Conservation (phyloP, 1,140 invertebrate species). For the Megalopta genalis region DNA sequence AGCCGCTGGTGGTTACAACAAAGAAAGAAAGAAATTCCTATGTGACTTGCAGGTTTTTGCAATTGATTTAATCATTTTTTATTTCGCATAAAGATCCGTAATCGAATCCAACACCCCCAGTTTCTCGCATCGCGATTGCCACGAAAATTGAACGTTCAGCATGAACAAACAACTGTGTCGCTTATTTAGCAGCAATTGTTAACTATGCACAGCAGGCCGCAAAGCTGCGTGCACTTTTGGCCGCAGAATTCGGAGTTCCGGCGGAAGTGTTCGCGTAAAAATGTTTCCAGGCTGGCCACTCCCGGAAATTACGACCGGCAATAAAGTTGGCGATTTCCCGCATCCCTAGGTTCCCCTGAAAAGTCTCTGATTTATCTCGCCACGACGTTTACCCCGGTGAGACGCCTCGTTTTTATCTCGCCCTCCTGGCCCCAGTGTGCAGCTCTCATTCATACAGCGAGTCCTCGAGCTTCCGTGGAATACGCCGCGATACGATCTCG, state of each 20-base stretch:
- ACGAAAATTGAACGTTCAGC: too few species aligned
- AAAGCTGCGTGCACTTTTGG: too few species aligned
- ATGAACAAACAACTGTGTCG: too few species aligned
- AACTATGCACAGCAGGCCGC: too few species aligned
- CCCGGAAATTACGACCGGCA: conserved; percentile 18
- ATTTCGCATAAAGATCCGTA: too few species aligned
- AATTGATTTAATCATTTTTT: too few species aligned
- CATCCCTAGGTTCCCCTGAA: neutral
- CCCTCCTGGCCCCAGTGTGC: neutral
- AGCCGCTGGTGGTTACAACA: too few species aligned
- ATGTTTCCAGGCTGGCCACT: conserved; percentile 13
- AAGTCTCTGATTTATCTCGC: conserved; percentile 50
- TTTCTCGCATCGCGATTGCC: too few species aligned
- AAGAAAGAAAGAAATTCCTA: too few species aligned
- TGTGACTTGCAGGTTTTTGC: too few species aligned
- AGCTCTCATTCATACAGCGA: conserved; percentile 42
- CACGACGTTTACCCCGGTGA: conserved; percentile 1
- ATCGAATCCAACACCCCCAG: too few species aligned
- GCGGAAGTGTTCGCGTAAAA: neutral
- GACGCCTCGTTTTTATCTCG: conserved; percentile 22
- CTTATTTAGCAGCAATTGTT: neutral
- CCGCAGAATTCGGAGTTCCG: too few species aligned
- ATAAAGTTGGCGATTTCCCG: conserved; percentile 23
- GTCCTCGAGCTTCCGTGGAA: conserved; percentile 39
- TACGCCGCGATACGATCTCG: conserved; percentile 46